These are phyloP conservation scores for Carassius gibelio DNA, from an alignment of 2,113 vertebrate species.

Conservation along the genomic window DNA sequence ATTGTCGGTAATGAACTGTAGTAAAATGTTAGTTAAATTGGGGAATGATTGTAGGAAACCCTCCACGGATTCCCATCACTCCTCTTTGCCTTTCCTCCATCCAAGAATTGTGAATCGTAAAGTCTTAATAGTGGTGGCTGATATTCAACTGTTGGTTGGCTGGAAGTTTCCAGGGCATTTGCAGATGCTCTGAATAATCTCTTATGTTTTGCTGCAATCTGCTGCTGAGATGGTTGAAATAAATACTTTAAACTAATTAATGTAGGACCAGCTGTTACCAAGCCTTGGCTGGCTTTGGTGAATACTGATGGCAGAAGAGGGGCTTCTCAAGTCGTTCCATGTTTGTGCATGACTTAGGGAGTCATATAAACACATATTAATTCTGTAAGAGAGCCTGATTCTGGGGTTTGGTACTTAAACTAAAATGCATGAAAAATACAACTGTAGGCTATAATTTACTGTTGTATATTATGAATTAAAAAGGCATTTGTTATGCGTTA, in stretches of 20 bases:
- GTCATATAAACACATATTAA: conserved; percentile 96
- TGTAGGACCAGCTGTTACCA: conserved; percentile 99
- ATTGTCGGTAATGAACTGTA: conserved; percentile 81
- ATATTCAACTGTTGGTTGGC: conserved; percentile 92
- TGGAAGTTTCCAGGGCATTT: conserved; percentile 98
- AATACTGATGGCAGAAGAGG: conserved; percentile 97
- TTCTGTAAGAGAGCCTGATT: conserved; percentile 83
- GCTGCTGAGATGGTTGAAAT: conserved; percentile 99
- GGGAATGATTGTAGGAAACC: conserved; percentile 74
- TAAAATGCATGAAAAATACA: background rate
- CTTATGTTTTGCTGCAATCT: conserved; percentile 99
- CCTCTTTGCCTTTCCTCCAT: conserved; percentile 69
- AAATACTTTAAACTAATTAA: conserved; percentile 99
- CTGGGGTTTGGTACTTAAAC: conserved; percentile 42
- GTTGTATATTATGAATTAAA: background rate
- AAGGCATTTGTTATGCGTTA: background rate
- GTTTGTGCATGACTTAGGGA: conserved; percentile 97
- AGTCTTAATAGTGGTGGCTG: conserved; percentile 82
- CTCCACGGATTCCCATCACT: conserved; percentile 73
- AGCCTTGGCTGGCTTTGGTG: conserved; percentile 98
- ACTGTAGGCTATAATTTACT: background rate
- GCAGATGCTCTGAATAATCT: conserved; percentile 99
- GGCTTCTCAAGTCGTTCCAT: conserved; percentile 89
- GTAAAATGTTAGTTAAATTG: conserved; percentile 73
- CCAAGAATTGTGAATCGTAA: conserved; percentile 75